Conservation (phyloP, 2,113 vertebrate species). For the Micronycteris hirsuta region DNA sequence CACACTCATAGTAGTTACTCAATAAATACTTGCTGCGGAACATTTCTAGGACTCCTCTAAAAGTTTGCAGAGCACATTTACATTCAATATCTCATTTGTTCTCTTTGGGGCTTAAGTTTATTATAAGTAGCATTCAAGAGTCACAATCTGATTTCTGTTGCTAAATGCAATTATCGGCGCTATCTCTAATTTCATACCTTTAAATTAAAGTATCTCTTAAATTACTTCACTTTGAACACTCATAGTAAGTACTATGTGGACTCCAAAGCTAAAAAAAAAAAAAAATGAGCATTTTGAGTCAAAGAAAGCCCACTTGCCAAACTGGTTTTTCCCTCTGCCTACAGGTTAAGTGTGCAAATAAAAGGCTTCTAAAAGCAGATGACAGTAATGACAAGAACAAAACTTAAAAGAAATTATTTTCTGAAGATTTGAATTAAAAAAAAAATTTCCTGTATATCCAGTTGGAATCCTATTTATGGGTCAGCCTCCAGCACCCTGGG, state of each 20-base stretch:
- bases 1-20: not conserved
- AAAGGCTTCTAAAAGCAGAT: not conserved
- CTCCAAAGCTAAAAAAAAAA: not conserved
- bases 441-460: not conserved
- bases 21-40: not conserved
- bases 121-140: not conserved
- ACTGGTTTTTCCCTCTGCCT: not conserved
- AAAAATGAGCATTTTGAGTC: not conserved
- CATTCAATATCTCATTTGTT: not conserved
- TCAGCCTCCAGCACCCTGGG: not conserved
- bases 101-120: not conserved
- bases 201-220: conserved; percentile 29
- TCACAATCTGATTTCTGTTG: conserved; percentile 2
- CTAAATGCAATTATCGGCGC: not conserved
- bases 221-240: conserved; percentile 12
- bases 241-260: not conserved
- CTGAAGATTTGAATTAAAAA: not conserved
- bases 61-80: not conserved
- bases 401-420: conserved; percentile 9
- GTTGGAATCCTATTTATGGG: not conserved
- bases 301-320: conserved; percentile 6
- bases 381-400: conserved; percentile 9
- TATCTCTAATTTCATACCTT: not conserved
- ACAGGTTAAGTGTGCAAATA: not conserved
- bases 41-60: not conserved